Evolutionary conservation across 2,888 invertebrate genomes (phyloP), one percentile per base, ranked within the genome.

Genomic region (Itoplectis maculator): DNA sequence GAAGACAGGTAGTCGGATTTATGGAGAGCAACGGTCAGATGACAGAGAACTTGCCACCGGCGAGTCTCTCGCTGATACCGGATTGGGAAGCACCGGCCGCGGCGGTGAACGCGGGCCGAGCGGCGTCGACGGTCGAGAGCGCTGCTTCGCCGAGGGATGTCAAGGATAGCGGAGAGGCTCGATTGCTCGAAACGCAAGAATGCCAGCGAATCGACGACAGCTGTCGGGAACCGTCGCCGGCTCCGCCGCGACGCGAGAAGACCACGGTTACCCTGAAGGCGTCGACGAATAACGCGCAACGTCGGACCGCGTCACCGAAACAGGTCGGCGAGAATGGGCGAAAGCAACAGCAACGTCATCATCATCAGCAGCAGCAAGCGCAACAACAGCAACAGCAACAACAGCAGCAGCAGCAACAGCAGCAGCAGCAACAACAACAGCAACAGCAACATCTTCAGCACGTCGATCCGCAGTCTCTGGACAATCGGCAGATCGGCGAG

Each of bases 401-500:
- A 23, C 81, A 74, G 49, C 70, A 74, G 68, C 85, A 86, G 70
- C 84, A 84, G 49, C 94, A 42, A 94, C 45, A 63, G 8, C 45
- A 15, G 9, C 63, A 45, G 35, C 63, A 63, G 18, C 94, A 0
- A 94, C 94, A 94, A 76, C 94, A 93, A 87, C 94, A 93, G 54
- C 92, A 93, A 87, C 93, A 90, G 85, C 94, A 93, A 0, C 94
- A 93, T 76, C 92, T 92, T 47, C 82, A 84, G 20, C 70, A 79
- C 29, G 69, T 56, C 37, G 86, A 87, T 35, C 68, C 86, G 18
- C 88, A 89, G 72, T 89, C 88, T 15, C 88, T 91, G 6, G 94
- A 94, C 91, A 95, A 95, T 85, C 94, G 95, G 13, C 95, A 95
- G 77, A 92, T 95, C 76, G 94, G 95, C 0, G 95, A 95, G 93